phyloP scores from a whole-genome alignment of 2,888 invertebrate species.

The Chloroclysta siterata region DNA sequence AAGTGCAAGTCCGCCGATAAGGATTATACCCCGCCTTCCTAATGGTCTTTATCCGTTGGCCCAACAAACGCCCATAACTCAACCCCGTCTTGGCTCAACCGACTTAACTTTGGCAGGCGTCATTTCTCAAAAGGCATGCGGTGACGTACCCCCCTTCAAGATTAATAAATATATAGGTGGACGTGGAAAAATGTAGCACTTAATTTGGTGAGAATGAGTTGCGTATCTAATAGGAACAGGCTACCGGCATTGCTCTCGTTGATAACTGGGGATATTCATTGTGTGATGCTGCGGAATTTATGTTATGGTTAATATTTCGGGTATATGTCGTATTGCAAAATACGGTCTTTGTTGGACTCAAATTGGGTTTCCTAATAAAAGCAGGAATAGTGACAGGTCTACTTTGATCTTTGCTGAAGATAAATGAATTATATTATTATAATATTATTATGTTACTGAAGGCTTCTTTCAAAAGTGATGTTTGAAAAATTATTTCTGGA shows the following conservation, averaged over 20 bases:
- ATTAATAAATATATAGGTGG: constrained; percentile 83
- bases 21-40: constrained; percentile 79
- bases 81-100: constrained; percentile 81
- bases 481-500: too few relatives aligned
- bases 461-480: too few relatives aligned
- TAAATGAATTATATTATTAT: too few relatives aligned
- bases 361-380: constrained; percentile 20
- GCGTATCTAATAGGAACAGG: constrained; percentile 64
- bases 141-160: constrained; percentile 67
- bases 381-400: too few relatives aligned
- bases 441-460: too few relatives aligned
- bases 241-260: constrained; percentile 52
- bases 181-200: constrained; percentile 82
- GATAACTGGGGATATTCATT: constrained; percentile 50
- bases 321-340: constrained; percentile 25
- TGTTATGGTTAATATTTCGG: constrained; percentile 39
- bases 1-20: constrained; percentile 84
- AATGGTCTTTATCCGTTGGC: constrained; percentile 82
- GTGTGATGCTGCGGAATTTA: constrained; percentile 44
- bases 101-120: constrained; percentile 85
- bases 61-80: constrained; percentile 84
- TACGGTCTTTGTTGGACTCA: constrained; percentile 34
- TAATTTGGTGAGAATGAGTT: constrained; percentile 77
- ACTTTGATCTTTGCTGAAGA: background rate
- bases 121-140: constrained; percentile 84